phyloP scores from a whole-genome alignment of 2,113 vertebrate genomes.

The Notarius lentiginosus region DNA sequence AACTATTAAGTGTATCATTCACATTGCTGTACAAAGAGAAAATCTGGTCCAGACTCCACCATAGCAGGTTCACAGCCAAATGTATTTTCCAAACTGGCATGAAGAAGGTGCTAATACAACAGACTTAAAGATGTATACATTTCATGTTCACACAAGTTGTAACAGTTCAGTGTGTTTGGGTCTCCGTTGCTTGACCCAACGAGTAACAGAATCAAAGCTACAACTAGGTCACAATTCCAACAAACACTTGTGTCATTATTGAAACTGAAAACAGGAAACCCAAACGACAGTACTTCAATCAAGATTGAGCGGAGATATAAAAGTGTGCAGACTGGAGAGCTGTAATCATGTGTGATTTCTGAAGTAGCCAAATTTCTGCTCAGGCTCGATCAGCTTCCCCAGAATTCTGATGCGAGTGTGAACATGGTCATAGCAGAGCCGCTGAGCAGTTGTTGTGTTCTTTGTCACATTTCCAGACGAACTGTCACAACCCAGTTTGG shows the following conservation, averaged over 20 bases:
- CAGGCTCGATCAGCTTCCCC: constrained; percentile 8
- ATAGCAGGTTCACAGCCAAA: not conserved
- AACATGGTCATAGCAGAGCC: not conserved
- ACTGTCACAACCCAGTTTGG: constrained; percentile 32
- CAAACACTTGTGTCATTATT: not conserved
- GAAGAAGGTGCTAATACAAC: not conserved
- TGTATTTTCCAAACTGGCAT: not conserved
- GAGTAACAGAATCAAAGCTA: not conserved
- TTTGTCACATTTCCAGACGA: constrained; percentile 23
- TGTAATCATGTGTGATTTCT: constrained; percentile 37
- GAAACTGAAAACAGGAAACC: constrained; percentile 3
- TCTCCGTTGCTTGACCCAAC: not conserved
- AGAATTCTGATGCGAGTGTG: not conserved
- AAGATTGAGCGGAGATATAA: not conserved
- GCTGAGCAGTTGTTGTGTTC: constrained; percentile 35
- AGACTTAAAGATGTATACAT: not conserved
- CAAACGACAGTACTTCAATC: constrained; percentile 10
- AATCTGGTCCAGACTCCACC: not conserved
- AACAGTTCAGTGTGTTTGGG: too few species aligned
- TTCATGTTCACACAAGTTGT: not conserved
- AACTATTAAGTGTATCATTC: too few species aligned
- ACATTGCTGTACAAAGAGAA: too few species aligned
- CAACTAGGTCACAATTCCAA: not conserved
- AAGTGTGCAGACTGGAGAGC: not conserved
- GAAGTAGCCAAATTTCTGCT: constrained; percentile 11